phyloP scores from a whole-genome alignment of 2,113 vertebrate species.

The Psophia crepitans region DNA sequence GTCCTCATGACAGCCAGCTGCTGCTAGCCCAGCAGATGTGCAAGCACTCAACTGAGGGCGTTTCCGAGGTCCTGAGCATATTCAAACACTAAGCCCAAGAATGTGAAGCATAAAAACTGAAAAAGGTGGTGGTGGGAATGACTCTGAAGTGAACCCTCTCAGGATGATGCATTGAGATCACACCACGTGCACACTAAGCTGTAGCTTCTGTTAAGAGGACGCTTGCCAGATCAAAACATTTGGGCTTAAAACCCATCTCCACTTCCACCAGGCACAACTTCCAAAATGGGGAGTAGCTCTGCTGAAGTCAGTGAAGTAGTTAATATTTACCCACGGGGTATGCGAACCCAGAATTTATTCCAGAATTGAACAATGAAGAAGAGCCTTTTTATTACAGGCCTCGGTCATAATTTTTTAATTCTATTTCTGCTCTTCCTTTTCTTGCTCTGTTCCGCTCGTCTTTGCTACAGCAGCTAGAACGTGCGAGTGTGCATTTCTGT shows the following conservation, averaged over 20 bases:
- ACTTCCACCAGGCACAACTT: background rate
- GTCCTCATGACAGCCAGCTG: background rate
- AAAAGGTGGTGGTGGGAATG: background rate
- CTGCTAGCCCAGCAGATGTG: background rate
- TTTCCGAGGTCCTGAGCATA: background rate
- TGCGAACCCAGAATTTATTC: background rate
- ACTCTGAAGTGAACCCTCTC: background rate
- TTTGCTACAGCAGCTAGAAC: constrained; percentile 15
- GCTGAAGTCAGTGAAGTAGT: background rate
- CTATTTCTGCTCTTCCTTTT: constrained; percentile 24
- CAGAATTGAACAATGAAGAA: background rate
- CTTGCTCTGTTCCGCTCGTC: background rate
- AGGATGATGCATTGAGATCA: background rate
- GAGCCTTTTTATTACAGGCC: background rate
- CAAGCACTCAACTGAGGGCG: background rate
- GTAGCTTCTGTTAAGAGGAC: background rate
- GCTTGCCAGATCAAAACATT: background rate
- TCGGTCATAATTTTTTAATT: background rate
- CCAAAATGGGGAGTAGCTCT: background rate
- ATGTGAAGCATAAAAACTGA: background rate
- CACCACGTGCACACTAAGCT: background rate
- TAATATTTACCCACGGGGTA: background rate
- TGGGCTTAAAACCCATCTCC: background rate
- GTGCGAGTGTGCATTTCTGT: background rate
- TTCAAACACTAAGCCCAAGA: background rate